phyloP scores from a whole-genome alignment of 2,797 vertebrate genomes.

The Cephalopachus bancanus region DNA sequence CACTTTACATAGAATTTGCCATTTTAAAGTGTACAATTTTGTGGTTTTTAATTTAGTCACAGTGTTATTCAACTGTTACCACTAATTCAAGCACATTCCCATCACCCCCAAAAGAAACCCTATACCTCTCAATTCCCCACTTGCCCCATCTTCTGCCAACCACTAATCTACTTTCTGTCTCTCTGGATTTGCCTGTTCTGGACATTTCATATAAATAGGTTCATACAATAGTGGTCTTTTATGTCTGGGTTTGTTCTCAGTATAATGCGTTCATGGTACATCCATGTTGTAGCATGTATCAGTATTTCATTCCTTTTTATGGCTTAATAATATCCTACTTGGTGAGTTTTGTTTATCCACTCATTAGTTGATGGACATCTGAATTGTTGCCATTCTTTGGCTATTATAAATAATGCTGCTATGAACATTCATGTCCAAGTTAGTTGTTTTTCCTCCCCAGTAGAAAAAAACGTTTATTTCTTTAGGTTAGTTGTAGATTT shows the following conservation, averaged over 20 bases:
- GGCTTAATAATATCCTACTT: background rate
- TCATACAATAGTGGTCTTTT: background rate
- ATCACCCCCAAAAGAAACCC: background rate
- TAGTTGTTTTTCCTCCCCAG: too few species aligned
- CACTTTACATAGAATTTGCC: background rate
- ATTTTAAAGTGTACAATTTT: conserved; percentile 9
- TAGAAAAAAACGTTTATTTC: too few species aligned
- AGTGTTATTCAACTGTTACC: background rate
- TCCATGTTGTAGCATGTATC: background rate
- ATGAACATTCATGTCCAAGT: background rate
- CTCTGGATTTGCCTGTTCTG: background rate
- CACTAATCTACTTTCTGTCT: background rate
- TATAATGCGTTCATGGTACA: background rate
- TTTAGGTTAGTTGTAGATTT: too few species aligned
- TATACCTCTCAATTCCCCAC: background rate
- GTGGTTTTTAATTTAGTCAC: conserved; percentile 2
- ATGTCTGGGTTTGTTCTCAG: background rate
- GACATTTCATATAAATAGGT: background rate
- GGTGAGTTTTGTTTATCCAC: background rate
- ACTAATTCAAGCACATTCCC: background rate
- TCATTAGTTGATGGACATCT: background rate
- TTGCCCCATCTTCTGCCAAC: background rate
- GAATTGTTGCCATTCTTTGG: background rate
- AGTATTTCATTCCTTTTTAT: conserved; percentile 18
- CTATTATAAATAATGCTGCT: background rate